Evolutionary conservation across 2,113 vertebrate genomes (phyloP).

Genomic region (Callithrix jacchus): DNA sequence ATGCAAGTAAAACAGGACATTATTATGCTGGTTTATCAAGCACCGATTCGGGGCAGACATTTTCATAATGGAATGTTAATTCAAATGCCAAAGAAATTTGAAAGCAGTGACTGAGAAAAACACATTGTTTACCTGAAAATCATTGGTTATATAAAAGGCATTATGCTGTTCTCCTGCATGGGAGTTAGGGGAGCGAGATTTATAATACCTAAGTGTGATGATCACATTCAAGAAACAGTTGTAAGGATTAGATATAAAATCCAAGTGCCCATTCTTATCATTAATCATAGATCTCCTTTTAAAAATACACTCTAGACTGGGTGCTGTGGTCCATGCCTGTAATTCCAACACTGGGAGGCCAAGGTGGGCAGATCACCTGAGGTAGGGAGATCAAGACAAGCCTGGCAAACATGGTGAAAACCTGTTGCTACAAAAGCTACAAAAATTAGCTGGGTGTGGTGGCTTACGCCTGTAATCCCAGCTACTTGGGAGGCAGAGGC

Average conservation of each 20-base stretch:
- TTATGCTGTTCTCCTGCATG: neutral
- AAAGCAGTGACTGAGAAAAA: slow-evolving; percentile 46
- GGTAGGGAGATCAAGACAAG: too few relatives aligned
- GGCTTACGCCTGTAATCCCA: too few relatives aligned
- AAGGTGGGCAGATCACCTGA: too few relatives aligned
- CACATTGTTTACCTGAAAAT: slow-evolving; percentile 35
- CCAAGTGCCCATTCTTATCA: neutral
- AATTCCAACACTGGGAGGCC: too few relatives aligned
- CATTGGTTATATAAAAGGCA: slow-evolving; percentile 38
- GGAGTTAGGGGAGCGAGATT: neutral
- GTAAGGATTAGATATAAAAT: neutral
- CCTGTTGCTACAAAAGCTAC: too few relatives aligned
- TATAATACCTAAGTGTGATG: neutral
- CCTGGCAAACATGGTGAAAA: too few relatives aligned
- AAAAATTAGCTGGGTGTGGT: too few relatives aligned
- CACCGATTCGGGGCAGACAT: neutral
- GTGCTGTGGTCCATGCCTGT: too few relatives aligned
- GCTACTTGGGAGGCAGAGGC: too few relatives aligned
- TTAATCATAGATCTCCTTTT: neutral
- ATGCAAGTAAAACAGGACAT: slow-evolving; percentile 39
- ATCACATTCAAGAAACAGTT: neutral
- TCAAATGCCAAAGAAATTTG: slow-evolving; percentile 51
- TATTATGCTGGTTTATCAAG: slow-evolving; percentile 25
- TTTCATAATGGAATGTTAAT: slow-evolving; percentile 50
- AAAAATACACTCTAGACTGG: neutral